Base-by-base conservation (phyloP, 2,113 vertebrate genomes). In the Trichomycterus rosablanca region DNA sequence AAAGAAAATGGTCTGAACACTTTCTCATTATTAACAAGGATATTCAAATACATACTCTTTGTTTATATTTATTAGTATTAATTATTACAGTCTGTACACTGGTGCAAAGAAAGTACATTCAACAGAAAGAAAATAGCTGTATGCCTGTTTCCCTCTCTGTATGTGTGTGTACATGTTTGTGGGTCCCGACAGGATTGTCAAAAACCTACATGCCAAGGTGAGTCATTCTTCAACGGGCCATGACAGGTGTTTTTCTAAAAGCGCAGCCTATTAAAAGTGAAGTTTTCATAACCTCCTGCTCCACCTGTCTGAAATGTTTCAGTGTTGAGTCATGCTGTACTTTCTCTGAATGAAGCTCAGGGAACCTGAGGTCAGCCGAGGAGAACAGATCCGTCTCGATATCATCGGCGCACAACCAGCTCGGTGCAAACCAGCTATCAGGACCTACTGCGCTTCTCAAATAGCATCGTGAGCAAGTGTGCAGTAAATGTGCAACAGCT, bases 341-440 rank as follows among this genome's bases (percentile, higher is more conserved):
- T 59, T 44, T 65, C 55, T 26, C 54, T 74, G 64, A 73, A 67
- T 74, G 64, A 74, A 34, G 52, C 43, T 28, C 48, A 44, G 37
- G 16, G 52, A 71, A 59, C 20, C 59, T 16, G 63, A 58, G 74
- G 70, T 78, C 74, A 62, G 58, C 72, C 71, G 60, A 72, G 66
- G 82, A 53, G 43, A 72, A 43, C 65, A 51, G 2, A 34, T 9
- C 16, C 14, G 40, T 20, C 32, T 35, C 42, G 10, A 3, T 56
- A 68, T 59, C 42, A 45, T 20, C 26, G 30, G 24, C 55, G 20
- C 7, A 12, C 23, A 2, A 1, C 18, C 1, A 15, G 32, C 3
- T 28, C 16, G 8, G 19, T 18, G 18, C 50, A 16, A 7, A 16
- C 26, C 22, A 54, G 50, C 22, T 16, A 42, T 58, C 6, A 44